These are phyloP conservation scores for Oligia fasciuncula DNA, from an alignment of 2,888 invertebrate genomes.

Conservation along the genomic window DNA sequence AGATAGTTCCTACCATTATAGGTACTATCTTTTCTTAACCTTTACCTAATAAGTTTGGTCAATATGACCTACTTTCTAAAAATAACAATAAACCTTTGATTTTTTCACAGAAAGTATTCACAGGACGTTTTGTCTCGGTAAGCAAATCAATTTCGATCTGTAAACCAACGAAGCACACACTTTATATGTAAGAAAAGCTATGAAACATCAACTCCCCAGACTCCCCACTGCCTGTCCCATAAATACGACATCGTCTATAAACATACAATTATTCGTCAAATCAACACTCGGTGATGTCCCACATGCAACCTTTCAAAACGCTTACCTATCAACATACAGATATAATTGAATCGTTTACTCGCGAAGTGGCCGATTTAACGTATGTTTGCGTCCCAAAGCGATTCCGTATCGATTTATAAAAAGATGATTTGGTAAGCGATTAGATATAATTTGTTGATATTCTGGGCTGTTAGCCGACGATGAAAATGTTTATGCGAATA, in stretches of 20 bases:
- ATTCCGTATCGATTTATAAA: conserved; percentile 55
- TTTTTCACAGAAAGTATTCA: too few species aligned
- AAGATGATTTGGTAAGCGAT: conserved; percentile 56
- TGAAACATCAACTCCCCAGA: conserved; percentile 8
- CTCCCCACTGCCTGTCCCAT: not conserved
- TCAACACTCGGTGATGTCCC: conserved; percentile 50
- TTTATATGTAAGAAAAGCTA: conserved; percentile 3
- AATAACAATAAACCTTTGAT: not conserved
- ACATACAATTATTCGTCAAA: conserved; percentile 50
- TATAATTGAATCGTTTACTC: conserved; percentile 65
- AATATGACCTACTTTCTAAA: not conserved
- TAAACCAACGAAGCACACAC: not conserved
- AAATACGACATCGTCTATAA: conserved; percentile 39
- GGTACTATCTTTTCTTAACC: not conserved
- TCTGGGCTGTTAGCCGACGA: conserved; percentile 32
- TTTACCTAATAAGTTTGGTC: not conserved
- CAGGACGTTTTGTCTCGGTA: not conserved
- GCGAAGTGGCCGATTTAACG: conserved; percentile 59
- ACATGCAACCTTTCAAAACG: conserved; percentile 51
- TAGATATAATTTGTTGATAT: conserved; percentile 58
- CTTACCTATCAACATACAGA: conserved; percentile 52
- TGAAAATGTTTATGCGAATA: conserved; percentile 39
- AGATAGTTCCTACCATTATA: too few species aligned
- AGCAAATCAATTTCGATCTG: not conserved
- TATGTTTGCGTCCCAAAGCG: conserved; percentile 60